These are phyloP conservation scores for Halcyon leucocephala DNA, from an alignment of 2,797 vertebrate species.

Conservation along the genomic window DNA sequence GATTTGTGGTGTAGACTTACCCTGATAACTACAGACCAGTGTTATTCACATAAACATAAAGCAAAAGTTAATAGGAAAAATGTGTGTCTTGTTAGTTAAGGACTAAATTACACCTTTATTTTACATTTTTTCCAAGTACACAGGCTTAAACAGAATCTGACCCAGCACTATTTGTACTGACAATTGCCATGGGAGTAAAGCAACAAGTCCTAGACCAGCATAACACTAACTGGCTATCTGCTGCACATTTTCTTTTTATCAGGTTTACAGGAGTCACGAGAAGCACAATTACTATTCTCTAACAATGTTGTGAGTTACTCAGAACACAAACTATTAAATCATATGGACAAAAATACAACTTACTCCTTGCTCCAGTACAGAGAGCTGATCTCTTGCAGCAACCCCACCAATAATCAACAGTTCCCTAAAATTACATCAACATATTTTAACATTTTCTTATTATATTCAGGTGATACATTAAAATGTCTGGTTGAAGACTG, in stretches of 20 bases:
- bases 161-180: background rate
- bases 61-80: background rate
- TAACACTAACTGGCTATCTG: background rate
- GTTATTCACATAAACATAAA: background rate
- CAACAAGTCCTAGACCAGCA: background rate
- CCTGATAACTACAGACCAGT: background rate
- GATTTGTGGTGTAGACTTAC: background rate
- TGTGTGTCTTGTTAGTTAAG: background rate
- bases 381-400: slow-evolving; percentile 94
- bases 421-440: slow-evolving; percentile 81
- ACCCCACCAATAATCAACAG: slow-evolving; percentile 96
- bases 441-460: background rate
- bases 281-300: background rate
- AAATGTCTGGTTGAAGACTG: background rate
- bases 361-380: slow-evolving; percentile 92
- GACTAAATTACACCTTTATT: background rate
- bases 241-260: background rate
- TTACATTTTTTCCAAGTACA: background rate
- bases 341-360: slow-evolving; percentile 37
- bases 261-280: background rate
- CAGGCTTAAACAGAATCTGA: background rate
- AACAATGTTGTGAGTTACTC: background rate
- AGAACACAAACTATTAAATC: background rate
- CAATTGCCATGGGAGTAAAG: background rate
- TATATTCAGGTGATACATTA: background rate